A percentile compares a stretch with the other conserved stretches of the same genome.
phyloP scores from a whole-genome alignment of 2,888 invertebrate genomes.

The Acanthopleura granulata region DNA sequence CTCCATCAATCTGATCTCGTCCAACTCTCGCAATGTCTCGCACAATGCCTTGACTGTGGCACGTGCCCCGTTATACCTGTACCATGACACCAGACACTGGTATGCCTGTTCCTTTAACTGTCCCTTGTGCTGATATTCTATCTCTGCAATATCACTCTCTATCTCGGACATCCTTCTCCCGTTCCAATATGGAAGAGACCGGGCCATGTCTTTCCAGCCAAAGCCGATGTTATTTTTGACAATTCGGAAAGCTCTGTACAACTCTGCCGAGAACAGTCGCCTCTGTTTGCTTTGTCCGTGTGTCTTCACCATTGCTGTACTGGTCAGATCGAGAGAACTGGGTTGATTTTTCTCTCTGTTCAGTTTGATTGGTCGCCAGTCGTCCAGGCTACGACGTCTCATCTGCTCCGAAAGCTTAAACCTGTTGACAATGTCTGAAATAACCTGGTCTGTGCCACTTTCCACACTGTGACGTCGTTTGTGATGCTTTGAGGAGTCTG shows the following conservation, averaged over 20 bases:
- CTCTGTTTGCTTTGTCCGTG: not conserved
- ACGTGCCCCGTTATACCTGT: constrained; percentile 15
- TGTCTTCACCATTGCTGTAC: too few relatives aligned
- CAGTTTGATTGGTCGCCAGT: too few relatives aligned
- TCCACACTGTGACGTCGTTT: too few relatives aligned
- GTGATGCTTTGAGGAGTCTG: too few relatives aligned
- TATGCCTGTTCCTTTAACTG: constrained; percentile 28
- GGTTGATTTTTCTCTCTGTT: too few relatives aligned
- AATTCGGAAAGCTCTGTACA: constrained; percentile 23
- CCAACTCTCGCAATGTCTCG: constrained; percentile 21
- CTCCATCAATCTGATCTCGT: constrained; percentile 26
- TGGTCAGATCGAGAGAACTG: too few relatives aligned
- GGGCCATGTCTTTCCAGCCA: constrained; percentile 28
- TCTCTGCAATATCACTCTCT: constrained; percentile 27
- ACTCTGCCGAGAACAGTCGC: constrained; percentile 17
- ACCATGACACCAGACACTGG: constrained; percentile 18
- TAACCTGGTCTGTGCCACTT: too few relatives aligned
- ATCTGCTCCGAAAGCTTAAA: too few relatives aligned
- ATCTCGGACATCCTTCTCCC: constrained; percentile 21
- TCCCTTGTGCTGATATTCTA: constrained; percentile 26
- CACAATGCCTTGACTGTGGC: constrained; percentile 19
- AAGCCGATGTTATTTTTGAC: constrained; percentile 26
- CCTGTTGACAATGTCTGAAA: too few relatives aligned
- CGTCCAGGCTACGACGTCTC: too few relatives aligned
- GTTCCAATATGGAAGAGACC: constrained; percentile 24